Percentiles rank a stretch among this genome's conserved stretches.
Evolutionary conservation across 2,797 vertebrate genomes (phyloP).

Genomic region (Schizothorax lantsangensis): DNA sequence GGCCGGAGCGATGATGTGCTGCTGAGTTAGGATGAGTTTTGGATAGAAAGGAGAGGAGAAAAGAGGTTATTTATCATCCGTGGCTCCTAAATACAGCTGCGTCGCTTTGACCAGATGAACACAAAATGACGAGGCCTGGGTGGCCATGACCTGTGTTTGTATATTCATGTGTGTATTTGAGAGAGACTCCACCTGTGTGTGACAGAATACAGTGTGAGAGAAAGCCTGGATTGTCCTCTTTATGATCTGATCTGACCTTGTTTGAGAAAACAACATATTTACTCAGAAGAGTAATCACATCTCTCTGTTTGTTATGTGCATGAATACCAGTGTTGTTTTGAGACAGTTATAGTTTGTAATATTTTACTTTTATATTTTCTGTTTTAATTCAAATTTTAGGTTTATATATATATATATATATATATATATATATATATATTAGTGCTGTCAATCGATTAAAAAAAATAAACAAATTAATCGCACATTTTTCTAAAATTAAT

Average conservation of each 20-base stretch:
- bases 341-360: neutral
- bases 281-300: slow-evolving; percentile 4
- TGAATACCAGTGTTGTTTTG: neutral
- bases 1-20: slow-evolving; percentile 46
- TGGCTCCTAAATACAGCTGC: slow-evolving; percentile 57
- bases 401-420: too few relatives aligned
- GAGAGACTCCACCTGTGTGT: slow-evolving; percentile 55
- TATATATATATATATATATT: too few relatives aligned
- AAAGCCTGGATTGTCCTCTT: slow-evolving; percentile 61
- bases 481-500: too few relatives aligned
- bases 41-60: slow-evolving; percentile 20
- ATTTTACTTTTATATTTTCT: neutral
- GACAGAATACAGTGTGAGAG: slow-evolving; percentile 64
- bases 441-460: too few relatives aligned
- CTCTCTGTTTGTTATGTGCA: slow-evolving; percentile 1
- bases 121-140: slow-evolving; percentile 35
- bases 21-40: slow-evolving; percentile 51
- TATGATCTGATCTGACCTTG: slow-evolving; percentile 26
- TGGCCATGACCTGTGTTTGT: slow-evolving; percentile 36
- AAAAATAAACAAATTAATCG: too few relatives aligned
- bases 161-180: slow-evolving; percentile 13
- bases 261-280: slow-evolving; percentile 16
- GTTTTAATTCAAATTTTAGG: too few relatives aligned
- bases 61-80: slow-evolving; percentile 39
- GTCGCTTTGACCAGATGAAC: slow-evolving; percentile 35